Base-by-base conservation (phyloP, 2,797 vertebrate genomes). In the Sebastes dallii region DNA sequence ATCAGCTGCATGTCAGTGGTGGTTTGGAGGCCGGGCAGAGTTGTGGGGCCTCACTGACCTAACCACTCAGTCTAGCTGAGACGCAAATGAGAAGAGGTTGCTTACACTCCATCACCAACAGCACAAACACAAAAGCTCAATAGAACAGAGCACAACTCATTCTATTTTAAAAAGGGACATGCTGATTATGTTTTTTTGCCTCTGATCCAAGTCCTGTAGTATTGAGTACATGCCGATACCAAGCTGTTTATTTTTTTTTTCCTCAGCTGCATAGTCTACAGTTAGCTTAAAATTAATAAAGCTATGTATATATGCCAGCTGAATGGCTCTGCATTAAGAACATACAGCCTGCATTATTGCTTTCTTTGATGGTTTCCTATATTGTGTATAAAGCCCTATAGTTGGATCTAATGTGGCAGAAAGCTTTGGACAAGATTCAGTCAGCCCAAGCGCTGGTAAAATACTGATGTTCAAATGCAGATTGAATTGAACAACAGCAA, bases 1-100 rank as follows among this genome's bases (percentile, higher is more conserved):
- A 99, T 98, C 97, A 97, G 97, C 94, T 96, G 94, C 94, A 93
- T 60, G 96, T 97, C 97, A 97, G 96, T 95, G 94, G 94, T 94
- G 95, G 96, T 97, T 98, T 97, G 85, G 92, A 84, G 80, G 86
- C 79, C 22, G 76, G 76, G 92, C 88, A 80, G 84, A 84, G 84
- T 78, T 86, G 61, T 8, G 80, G 87, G 82, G 87, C 80, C 80
- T 83, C 66, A 8, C 84, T 90, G 89, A 91, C 87, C 85, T 36
- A 78, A 84, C 78, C 78, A 39, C 72, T 88, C 74, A 66, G 79
- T 78, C 75, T 71, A 46, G 59, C 78, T 78, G 75, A 85, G 80
- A 89, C 24, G 13, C 82, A 89, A 88, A 78, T 77, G 81, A 87
- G 83, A 50, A 54, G 72, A 72, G 74, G 56, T 75, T 75, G 67